A percentile compares a stretch with the other conserved stretches of the same genome.
These are phyloP conservation scores for Heterotilapia buettikoferi DNA, from an alignment of 2,113 vertebrate species.

Conservation along the genomic window DNA sequence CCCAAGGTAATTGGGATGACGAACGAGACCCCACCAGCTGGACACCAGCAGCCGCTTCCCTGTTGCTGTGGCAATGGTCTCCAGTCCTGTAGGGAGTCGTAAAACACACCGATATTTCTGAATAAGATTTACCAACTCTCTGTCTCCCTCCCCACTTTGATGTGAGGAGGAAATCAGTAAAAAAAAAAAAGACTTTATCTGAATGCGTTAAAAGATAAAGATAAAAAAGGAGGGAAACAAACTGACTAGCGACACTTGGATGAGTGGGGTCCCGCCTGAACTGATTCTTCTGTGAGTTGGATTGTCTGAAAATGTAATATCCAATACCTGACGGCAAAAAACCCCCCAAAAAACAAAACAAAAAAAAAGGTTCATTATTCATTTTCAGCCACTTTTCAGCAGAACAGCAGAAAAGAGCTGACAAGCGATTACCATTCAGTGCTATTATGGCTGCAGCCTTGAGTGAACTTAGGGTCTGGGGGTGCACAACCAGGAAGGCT, in stretches of 20 bases:
- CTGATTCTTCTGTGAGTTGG: constrained; percentile 90
- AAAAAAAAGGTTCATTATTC: neutral
- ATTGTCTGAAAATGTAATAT: constrained; percentile 84
- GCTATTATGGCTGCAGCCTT: constrained; percentile 66
- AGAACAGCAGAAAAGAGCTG: neutral
- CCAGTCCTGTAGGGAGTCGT: constrained; percentile 66
- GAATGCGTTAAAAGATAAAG: neutral
- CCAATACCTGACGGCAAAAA: constrained; percentile 68
- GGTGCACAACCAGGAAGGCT: constrained; percentile 80
- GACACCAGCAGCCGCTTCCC: constrained; percentile 83
- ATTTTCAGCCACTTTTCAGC: neutral
- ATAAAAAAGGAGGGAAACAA: neutral
- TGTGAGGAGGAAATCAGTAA: neutral
- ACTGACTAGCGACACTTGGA: constrained; percentile 76
- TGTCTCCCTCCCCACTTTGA: neutral
- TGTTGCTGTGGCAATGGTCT: constrained; percentile 85
- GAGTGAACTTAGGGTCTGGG: constrained; percentile 68
- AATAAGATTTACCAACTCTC: neutral
- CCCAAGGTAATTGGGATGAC: constrained; percentile 88
- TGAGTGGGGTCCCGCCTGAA: constrained; percentile 84
- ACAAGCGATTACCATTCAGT: constrained; percentile 74
- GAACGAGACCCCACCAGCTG: constrained; percentile 89
- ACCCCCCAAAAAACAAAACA: rapidly evolving
- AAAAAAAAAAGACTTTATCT: neutral
- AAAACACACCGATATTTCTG: neutral